Evolutionary conservation across 2,888 invertebrate genomes (phyloP).

Genomic region (Nomada flava): DNA sequence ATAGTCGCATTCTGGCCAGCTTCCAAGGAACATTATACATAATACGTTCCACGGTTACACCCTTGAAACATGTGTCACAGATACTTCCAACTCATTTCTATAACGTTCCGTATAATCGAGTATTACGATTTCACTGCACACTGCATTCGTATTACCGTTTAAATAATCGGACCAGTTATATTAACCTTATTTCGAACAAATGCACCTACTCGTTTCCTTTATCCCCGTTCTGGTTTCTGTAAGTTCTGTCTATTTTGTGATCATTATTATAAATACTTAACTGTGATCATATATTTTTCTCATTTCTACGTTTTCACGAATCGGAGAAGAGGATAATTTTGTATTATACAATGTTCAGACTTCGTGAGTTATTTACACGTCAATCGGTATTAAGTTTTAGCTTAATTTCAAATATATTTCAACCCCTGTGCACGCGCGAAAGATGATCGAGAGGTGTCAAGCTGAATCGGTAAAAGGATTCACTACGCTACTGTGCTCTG

Average conservation of each 20-base stretch:
- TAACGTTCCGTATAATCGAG: conserved; percentile 44
- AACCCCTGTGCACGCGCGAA: neutral
- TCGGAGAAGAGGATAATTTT: too few relatives aligned
- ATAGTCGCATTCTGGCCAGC: conserved; percentile 57
- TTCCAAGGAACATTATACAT: conserved; percentile 61
- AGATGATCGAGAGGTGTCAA: conserved; percentile 19
- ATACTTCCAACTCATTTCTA: conserved; percentile 55
- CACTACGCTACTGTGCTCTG: neutral
- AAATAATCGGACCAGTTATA: conserved; percentile 17
- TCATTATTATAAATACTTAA: neutral
- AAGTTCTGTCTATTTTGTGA: neutral
- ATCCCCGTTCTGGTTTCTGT: neutral
- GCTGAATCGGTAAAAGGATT: conserved; percentile 7
- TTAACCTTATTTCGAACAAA: neutral
- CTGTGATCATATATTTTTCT: neutral
- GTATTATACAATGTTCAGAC: neutral
- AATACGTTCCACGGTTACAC: conserved; percentile 57
- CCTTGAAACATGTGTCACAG: conserved; percentile 57
- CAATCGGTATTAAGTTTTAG: neutral
- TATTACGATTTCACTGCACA: conserved; percentile 23
- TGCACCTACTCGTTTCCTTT: neutral
- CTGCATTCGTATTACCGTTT: conserved; percentile 33
- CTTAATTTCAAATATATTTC: conserved; percentile 20
- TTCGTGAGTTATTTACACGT: neutral
- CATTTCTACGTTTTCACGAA: neutral